phyloP scores from a whole-genome alignment of 2,113 vertebrate genomes.

The Pedetes capensis region DNA sequence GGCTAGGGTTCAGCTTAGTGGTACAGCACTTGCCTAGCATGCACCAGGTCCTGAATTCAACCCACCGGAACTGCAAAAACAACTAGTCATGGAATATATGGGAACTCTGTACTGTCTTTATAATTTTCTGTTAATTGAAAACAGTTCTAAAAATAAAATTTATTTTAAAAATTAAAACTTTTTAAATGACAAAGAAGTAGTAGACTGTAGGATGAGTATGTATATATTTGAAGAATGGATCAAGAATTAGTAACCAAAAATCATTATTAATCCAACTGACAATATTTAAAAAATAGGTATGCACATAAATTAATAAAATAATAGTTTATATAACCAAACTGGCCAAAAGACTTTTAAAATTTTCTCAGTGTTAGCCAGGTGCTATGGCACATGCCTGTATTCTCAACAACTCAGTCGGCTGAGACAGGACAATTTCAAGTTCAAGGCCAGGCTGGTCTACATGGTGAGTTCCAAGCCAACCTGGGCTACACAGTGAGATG shows the following conservation, averaged over 20 bases:
- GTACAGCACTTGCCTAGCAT: no score
- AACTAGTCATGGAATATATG: neutral
- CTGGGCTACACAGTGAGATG: no score
- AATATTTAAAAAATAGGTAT: neutral
- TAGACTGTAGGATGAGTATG: neutral
- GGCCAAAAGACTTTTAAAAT: neutral
- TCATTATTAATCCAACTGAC: neutral
- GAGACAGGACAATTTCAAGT: no score
- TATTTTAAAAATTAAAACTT: conserved; percentile 16
- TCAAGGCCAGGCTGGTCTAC: no score
- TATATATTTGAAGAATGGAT: neutral
- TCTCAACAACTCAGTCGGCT: no score
- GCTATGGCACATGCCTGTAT: no score
- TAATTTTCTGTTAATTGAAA: neutral
- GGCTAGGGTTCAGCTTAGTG: no score
- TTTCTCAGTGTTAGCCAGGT: conserved; percentile 21
- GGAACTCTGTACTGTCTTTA: neutral
- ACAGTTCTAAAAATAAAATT: neutral
- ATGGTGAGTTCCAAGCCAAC: no score
- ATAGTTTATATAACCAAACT: neutral
- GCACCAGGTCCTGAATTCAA: no score
- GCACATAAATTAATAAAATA: neutral
- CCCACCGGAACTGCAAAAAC: no score
- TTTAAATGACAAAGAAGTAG: neutral
- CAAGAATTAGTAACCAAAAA: neutral